A percentile compares a stretch with the other conserved stretches of the same genome.
These are phyloP conservation scores for Hiodon alosoides DNA, from an alignment of 2,113 vertebrate species.

Conservation along the genomic window DNA sequence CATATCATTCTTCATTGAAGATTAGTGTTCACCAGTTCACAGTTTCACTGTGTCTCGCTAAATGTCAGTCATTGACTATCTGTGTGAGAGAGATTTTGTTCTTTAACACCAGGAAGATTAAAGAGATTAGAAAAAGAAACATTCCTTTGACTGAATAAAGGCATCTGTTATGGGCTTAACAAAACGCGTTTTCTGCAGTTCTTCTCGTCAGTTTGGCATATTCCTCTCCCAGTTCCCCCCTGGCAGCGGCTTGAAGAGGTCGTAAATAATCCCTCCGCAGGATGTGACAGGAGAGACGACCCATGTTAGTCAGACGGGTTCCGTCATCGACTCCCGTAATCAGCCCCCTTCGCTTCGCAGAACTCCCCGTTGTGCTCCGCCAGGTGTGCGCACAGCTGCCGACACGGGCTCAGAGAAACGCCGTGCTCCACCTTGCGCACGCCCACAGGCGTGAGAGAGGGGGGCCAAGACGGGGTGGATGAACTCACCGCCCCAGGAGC, in stretches of 20 bases:
- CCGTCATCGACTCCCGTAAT: background rate
- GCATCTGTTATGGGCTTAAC: background rate
- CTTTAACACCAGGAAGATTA: slow-evolving; percentile 2
- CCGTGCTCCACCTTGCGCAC: background rate
- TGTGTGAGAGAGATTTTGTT: slow-evolving; percentile 11
- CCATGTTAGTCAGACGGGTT: background rate
- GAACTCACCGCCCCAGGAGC: too few species aligned
- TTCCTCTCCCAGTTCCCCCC: too few species aligned
- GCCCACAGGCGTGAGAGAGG: background rate
- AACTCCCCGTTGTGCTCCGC: background rate
- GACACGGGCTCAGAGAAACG: background rate
- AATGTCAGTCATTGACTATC: slow-evolving; percentile 26
- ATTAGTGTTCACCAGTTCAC: too few species aligned
- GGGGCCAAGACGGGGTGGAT: too few species aligned
- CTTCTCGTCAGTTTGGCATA: too few species aligned
- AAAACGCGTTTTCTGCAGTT: background rate
- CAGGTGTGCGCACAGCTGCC: background rate
- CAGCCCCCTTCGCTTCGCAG: too few species aligned
- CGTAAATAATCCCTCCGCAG: background rate
- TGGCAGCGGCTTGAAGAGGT: background rate
- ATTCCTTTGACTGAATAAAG: background rate
- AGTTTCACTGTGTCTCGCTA: slow-evolving; percentile 1
- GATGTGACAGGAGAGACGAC: background rate
- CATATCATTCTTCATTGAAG: too few species aligned
- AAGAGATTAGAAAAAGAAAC: background rate